Conservation (phyloP, 2,113 vertebrate species). For the Mormyrus lacerda region DNA sequence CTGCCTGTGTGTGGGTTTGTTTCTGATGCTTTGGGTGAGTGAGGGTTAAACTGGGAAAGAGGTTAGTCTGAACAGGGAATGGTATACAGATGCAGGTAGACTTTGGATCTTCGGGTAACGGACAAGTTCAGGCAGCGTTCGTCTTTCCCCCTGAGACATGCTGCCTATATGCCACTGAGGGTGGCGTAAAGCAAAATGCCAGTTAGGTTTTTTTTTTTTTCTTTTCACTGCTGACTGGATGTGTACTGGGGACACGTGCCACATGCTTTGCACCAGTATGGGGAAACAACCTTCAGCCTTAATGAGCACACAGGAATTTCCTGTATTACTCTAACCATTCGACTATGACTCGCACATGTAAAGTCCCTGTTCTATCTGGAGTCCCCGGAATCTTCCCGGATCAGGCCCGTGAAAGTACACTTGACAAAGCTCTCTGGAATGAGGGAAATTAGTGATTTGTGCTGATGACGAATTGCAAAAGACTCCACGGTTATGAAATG, state of each 20-base stretch:
- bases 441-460: not conserved
- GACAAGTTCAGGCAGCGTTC: not conserved
- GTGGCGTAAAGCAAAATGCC: not conserved
- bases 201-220: not conserved
- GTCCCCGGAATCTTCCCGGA: slow-evolving; percentile 24
- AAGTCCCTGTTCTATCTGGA: not conserved
- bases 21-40: not conserved
- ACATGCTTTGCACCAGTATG: not conserved
- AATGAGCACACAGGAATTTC: slow-evolving; percentile 40
- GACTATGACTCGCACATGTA: not conserved
- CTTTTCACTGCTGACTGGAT: not conserved
- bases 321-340: slow-evolving; percentile 19
- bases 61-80: not conserved
- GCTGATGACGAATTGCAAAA: not conserved
- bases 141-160: not conserved
- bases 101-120: not conserved
- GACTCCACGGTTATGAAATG: not conserved
- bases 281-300: not conserved
- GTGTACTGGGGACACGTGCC: not conserved
- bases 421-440: slow-evolving; percentile 14
- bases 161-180: not conserved
- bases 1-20: slow-evolving; percentile 33
- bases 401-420: not conserved
- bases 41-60: not conserved
- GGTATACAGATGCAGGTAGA: not conserved